These are phyloP conservation scores for Blennius ocellaris DNA, from an alignment of 2,113 vertebrate species.

Conservation along the genomic window DNA sequence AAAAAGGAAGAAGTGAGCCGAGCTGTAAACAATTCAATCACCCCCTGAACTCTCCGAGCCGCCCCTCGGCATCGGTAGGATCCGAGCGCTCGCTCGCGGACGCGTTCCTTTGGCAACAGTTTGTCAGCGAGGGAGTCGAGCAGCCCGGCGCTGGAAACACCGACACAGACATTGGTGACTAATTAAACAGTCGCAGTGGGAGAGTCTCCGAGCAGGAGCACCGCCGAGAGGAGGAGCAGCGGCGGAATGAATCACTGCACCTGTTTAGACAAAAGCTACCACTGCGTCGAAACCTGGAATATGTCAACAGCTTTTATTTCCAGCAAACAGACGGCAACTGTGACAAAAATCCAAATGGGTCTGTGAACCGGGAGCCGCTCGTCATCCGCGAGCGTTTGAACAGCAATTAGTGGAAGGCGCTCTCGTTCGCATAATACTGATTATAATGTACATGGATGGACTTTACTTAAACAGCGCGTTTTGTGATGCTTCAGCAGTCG, in stretches of 20 bases:
- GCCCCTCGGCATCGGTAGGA: slow-evolving; percentile 62
- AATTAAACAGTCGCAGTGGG: slow-evolving; percentile 81
- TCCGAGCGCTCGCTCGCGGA: slow-evolving; percentile 51
- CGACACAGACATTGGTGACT: slow-evolving; percentile 71
- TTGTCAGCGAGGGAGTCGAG: slow-evolving; percentile 68
- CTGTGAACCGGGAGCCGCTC: slow-evolving; percentile 56
- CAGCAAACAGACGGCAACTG: slow-evolving; percentile 51
- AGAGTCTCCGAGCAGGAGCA: slow-evolving; percentile 60
- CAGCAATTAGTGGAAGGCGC: slow-evolving; percentile 30
- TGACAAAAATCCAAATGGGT: slow-evolving; percentile 63
- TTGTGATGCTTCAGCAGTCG: too few relatives aligned
- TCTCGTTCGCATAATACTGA: slow-evolving; percentile 43
- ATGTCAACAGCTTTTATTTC: slow-evolving; percentile 77
- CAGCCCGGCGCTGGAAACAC: slow-evolving; percentile 26
- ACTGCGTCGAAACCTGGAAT: slow-evolving; percentile 61
- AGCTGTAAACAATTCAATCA: slow-evolving; percentile 78
- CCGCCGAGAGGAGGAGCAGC: slow-evolving; percentile 46
- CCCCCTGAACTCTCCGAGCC: slow-evolving; percentile 66
- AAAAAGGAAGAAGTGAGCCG: slow-evolving; percentile 55
- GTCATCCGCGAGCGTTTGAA: slow-evolving; percentile 52
- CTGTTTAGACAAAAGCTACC: slow-evolving; percentile 76
- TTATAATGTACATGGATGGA: background rate
- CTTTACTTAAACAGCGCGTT: too few relatives aligned
- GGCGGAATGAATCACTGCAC: slow-evolving; percentile 71
- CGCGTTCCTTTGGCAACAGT: slow-evolving; percentile 74